Evolutionary conservation across 2,888 invertebrate species (phyloP).

Genomic region (Onthophagus sagittarius): DNA sequence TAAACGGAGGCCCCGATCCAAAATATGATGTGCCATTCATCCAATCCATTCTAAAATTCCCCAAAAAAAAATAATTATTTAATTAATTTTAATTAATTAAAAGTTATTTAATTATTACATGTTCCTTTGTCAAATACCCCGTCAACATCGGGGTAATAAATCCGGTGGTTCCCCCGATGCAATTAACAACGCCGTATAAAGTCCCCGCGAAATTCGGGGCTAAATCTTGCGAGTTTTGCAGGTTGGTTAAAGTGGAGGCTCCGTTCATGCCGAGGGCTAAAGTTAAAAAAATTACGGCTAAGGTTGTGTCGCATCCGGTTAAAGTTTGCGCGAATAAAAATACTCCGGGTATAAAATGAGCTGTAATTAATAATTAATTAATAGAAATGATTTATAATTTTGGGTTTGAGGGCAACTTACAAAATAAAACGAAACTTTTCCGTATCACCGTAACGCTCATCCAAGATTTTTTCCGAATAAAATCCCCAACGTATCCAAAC

Average conservation of each 20-base stretch:
- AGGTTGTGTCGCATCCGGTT: slow-evolving; percentile 59
- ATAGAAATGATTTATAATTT: too few species aligned
- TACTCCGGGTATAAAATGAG: slow-evolving; percentile 52
- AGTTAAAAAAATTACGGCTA: slow-evolving; percentile 63
- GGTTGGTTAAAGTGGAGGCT: slow-evolving; percentile 45
- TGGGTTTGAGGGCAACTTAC: too few species aligned
- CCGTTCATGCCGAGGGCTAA: slow-evolving; percentile 61
- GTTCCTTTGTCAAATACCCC: slow-evolving; percentile 49
- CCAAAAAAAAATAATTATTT: neutral
- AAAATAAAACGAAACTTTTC: slow-evolving; percentile 64
- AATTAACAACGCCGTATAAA: slow-evolving; percentile 70
- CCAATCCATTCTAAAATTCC: slow-evolving; percentile 65
- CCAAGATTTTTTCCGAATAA: slow-evolving; percentile 51
- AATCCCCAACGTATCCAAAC: slow-evolving; percentile 69
- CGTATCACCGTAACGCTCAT: slow-evolving; percentile 57
- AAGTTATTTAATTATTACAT: slow-evolving; percentile 31
- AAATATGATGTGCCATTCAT: slow-evolving; percentile 72
- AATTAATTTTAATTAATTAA: neutral
- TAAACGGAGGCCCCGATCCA: slow-evolving; percentile 69
- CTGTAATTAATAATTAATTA: slow-evolving; percentile 33
- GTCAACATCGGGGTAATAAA: slow-evolving; percentile 69
- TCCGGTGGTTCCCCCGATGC: slow-evolving; percentile 66
- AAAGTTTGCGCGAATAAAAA: slow-evolving; percentile 54
- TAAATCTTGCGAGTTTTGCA: slow-evolving; percentile 60
- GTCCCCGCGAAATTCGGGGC: slow-evolving; percentile 72